Evolutionary conservation across 2,888 invertebrate species (phyloP).

Genomic region (Frankliniella fusca): DNA sequence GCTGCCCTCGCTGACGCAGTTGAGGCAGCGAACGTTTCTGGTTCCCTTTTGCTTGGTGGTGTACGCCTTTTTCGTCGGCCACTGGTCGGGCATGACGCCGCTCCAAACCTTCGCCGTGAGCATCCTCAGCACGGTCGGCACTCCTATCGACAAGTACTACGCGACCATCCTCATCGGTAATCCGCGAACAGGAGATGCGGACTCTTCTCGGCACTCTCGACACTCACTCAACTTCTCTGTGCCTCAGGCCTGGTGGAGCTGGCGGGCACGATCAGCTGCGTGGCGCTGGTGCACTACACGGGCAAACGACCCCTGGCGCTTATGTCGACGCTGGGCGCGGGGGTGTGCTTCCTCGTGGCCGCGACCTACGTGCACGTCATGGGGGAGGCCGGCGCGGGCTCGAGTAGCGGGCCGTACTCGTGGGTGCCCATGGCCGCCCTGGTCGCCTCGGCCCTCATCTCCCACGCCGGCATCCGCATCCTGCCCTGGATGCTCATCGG

Average conservation of each 20-base stretch:
- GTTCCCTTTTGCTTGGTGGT: conserved; percentile 63
- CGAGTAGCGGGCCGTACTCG: conserved; percentile 38
- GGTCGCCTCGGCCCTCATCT: conserved; percentile 62
- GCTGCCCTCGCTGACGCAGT: conserved; percentile 38
- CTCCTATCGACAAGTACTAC: conserved; percentile 71
- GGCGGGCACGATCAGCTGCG: conserved; percentile 61
- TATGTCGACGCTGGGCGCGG: conserved; percentile 63
- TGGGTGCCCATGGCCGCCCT: conserved; percentile 68
- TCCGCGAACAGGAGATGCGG: background rate
- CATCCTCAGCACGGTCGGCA: conserved; percentile 65
- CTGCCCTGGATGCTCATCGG: conserved; percentile 78
- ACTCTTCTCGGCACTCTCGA: too few species aligned
- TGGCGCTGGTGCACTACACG: conserved; percentile 62
- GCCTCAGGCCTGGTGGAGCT: conserved; percentile 55
- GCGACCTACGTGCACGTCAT: conserved; percentile 53
- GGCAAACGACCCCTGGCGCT: conserved; percentile 69
- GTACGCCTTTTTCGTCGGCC: conserved; percentile 65
- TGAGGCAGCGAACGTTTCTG: conserved; percentile 54
- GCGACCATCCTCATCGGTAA: conserved; percentile 67
- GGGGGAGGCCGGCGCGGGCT: conserved; percentile 36
- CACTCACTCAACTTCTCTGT: too few species aligned
- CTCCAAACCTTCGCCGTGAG: conserved; percentile 57
- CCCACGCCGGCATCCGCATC: conserved; percentile 65
- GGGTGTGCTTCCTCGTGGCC: conserved; percentile 59
- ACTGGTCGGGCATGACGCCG: conserved; percentile 72